Conservation (phyloP, 1,140 invertebrate species). For the Sinella curviseta region DNA sequence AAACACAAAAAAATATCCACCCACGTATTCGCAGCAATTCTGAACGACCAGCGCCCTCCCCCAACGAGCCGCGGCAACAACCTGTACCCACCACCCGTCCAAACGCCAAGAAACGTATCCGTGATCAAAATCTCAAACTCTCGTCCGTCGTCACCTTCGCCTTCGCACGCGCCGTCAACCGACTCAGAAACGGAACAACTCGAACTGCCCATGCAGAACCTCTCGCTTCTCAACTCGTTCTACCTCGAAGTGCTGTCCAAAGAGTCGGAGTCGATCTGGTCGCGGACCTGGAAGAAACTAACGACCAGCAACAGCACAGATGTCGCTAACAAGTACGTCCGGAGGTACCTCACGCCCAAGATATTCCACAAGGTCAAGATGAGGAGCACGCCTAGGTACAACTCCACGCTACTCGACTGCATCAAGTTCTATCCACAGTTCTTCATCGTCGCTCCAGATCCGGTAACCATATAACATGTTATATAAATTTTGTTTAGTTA, state of each 20-base stretch:
- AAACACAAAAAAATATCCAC: no score
- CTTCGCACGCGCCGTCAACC: no score
- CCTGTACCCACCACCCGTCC: not conserved
- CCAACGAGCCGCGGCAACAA: no score
- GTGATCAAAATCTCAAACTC: not conserved
- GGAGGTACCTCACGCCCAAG: not conserved
- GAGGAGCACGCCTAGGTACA: constrained; percentile 34
- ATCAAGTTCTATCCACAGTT: constrained; percentile 49
- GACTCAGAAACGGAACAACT: no score
- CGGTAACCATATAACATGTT: no score
- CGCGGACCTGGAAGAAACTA: constrained; percentile 68
- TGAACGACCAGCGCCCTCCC: no score
- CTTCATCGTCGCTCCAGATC: constrained; percentile 67
- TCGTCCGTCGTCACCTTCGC: no score
- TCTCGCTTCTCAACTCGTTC: not conserved
- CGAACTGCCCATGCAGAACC: not conserved
- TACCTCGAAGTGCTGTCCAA: constrained; percentile 15
- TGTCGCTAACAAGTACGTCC: constrained; percentile 54
- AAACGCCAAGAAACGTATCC: not conserved
- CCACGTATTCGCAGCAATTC: no score
- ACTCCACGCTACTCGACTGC: constrained; percentile 42
- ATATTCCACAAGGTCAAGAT: constrained; percentile 22
- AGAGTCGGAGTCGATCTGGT: constrained; percentile 71
- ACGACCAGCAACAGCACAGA: constrained; percentile 57
- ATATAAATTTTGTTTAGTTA: no score